Evolutionary conservation across 2,888 invertebrate species (phyloP), one percentile per base, ranked within the genome.

Genomic region (Leptinotarsa peninsularis): DNA sequence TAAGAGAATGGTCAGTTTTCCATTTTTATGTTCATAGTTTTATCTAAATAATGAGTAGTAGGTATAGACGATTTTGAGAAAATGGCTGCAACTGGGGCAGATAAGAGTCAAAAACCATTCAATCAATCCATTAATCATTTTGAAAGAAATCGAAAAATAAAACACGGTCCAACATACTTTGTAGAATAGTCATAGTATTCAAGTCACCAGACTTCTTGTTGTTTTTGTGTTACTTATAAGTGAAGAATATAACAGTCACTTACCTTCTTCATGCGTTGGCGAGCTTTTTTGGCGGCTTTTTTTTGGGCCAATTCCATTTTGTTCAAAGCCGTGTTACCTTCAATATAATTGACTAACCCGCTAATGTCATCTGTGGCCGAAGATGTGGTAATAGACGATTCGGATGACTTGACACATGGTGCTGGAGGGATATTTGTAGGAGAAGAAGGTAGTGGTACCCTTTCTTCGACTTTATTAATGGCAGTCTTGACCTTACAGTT

Each of bases 201-300:
- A 43, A 43, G 43, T 43, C 43, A 43, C 10, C 33, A 33, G 33
- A 33, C 33, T 33, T 18, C 7, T 58, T 58, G 17, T 23, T 14
- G 14, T 54, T 21, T 21, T 21, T 17, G 21, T 21, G 21, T 21
- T 18, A 21, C 4, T 15, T 21, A 18, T 58, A 10, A 18, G 13
- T 21, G 21, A 4, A 18, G 23, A 5, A 3, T 15, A 15, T 54
- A 54, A 54, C 52, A 54, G n/a, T 7, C 52, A 52, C 68, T 27
- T 86, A 94, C 94, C 91, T 93, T 93, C 85, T 93, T 93, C 78
- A 93, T 92, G 83, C 93, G 93, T 88, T 96, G 95, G 2, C 95
- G 89, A 56, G 93, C 94, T 83, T 95, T 94, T 88, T 96, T 96
- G n/a, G 95, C 95, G 1, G 93, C 92, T 86, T 95, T 95, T 88